Evolutionary conservation across 2,888 invertebrate species (phyloP).

Genomic region (Chaitophorus viminalis): DNA sequence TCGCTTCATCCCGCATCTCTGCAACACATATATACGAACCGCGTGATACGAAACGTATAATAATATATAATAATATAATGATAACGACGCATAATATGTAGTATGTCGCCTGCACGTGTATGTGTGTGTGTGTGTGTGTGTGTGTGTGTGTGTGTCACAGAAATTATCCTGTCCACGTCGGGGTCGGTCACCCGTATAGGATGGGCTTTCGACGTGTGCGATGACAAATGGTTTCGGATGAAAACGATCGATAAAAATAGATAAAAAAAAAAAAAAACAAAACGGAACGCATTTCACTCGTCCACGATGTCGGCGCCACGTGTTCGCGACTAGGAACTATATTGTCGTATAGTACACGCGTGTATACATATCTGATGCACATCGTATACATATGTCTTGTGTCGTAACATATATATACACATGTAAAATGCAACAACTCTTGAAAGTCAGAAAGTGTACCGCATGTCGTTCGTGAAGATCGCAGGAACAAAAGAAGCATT

Average conservation of each 20-base stretch:
- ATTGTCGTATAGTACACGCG: background rate
- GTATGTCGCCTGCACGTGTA: background rate
- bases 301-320: slow-evolving; percentile 25
- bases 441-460: too few species aligned
- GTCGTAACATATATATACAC: too few species aligned
- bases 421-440: too few species aligned
- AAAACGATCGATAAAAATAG: slow-evolving; percentile 25
- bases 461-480: too few species aligned
- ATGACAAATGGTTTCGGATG: slow-evolving; percentile 49
- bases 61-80: background rate
- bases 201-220: slow-evolving; percentile 26
- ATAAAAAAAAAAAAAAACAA: background rate
- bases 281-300: slow-evolving; percentile 1
- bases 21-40: too few species aligned
- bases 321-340: background rate
- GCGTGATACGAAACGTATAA: too few species aligned
- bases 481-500: too few species aligned
- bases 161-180: slow-evolving; percentile 33
- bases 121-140: too few species aligned
- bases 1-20: background rate
- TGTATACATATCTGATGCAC: too few species aligned
- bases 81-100: background rate
- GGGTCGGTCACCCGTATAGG: background rate
- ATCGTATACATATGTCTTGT: too few species aligned
- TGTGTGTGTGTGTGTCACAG: background rate